phyloP scores from a whole-genome alignment of 2,888 invertebrate genomes.

The Fragum sueziense region DNA sequence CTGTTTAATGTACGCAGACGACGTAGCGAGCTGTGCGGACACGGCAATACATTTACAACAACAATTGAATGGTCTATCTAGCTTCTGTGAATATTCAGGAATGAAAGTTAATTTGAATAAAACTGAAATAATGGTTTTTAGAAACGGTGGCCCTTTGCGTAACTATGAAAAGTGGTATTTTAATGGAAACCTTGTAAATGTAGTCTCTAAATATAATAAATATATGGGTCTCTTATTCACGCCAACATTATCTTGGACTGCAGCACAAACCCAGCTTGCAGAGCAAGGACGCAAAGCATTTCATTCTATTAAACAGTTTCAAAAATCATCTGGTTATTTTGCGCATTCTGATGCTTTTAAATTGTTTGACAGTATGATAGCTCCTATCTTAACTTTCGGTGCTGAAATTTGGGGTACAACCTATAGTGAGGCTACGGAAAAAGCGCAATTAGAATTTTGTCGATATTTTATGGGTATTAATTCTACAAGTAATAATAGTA shows the following conservation, averaged over 20 bases:
- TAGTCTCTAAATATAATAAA: background rate
- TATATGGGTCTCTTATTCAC: slow-evolving; percentile 13
- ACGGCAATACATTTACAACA: slow-evolving; percentile 6
- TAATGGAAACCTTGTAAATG: slow-evolving; percentile 2
- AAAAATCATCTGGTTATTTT: background rate
- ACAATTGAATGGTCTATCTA: background rate
- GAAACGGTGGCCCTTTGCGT: slow-evolving; percentile 7
- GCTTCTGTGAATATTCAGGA: slow-evolving; percentile 12
- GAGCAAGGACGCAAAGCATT: slow-evolving; percentile 1
- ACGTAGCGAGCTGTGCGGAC: slow-evolving; percentile 3
- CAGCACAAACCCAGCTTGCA: background rate
- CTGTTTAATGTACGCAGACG: background rate
- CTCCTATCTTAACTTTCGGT: slow-evolving; percentile 15
- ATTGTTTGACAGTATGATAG: slow-evolving; percentile 16
- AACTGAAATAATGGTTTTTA: background rate
- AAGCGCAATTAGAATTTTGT: background rate
- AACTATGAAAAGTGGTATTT: slow-evolving; percentile 15
- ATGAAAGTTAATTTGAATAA: slow-evolving; percentile 9
- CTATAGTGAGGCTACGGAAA: background rate
- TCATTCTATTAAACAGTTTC: background rate
- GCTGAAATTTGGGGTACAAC: slow-evolving; percentile 15
- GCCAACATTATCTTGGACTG: background rate
- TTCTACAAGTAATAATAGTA: background rate
- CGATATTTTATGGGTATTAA: background rate
- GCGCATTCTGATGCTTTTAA: slow-evolving; percentile 1